A percentile compares a stretch with the other conserved stretches of the same genome.
These are phyloP conservation scores for Frankliniella fusca DNA, from an alignment of 2,888 invertebrate genomes.

Conservation along the genomic window DNA sequence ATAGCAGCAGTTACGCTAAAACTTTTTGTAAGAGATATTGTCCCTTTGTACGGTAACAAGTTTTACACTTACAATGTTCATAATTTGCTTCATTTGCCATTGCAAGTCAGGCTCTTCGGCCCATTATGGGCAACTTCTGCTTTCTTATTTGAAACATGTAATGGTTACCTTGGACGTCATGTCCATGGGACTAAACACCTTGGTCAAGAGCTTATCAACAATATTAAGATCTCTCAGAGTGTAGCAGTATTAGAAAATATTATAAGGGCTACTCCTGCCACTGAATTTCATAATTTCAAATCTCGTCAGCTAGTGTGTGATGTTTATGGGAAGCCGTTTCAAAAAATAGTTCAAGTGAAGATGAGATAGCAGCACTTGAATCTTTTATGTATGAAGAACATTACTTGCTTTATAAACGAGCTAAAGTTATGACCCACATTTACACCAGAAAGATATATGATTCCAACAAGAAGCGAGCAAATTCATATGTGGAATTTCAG, in stretches of 20 bases:
- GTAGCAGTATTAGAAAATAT: constrained; percentile 35
- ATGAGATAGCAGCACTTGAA: background rate
- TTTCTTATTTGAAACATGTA: constrained; percentile 39
- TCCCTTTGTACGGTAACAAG: constrained; percentile 35
- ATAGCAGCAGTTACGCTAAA: constrained; percentile 35
- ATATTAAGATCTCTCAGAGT: constrained; percentile 37
- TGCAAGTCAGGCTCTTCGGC: constrained; percentile 40
- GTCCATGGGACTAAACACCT: constrained; percentile 38
- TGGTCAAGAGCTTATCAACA: constrained; percentile 37
- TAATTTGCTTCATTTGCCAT: constrained; percentile 38
- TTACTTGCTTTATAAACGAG: background rate
- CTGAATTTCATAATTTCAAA: constrained; percentile 15
- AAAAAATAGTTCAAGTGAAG: background rate
- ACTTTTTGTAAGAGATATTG: constrained; percentile 38
- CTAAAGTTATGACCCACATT: background rate
- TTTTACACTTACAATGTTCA: constrained; percentile 39
- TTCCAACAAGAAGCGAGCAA: background rate
- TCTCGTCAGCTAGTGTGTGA: background rate
- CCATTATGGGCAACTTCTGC: constrained; percentile 39
- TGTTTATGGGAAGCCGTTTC: background rate
- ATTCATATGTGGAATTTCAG: background rate
- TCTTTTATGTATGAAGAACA: background rate
- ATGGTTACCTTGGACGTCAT: constrained; percentile 38
- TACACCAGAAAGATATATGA: background rate
- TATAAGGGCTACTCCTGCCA: background rate